Percentiles rank a stretch among this genome's conserved stretches.
These are phyloP conservation scores for Urocolius indicus DNA, from an alignment of 2,113 vertebrate species.

Conservation along the genomic window DNA sequence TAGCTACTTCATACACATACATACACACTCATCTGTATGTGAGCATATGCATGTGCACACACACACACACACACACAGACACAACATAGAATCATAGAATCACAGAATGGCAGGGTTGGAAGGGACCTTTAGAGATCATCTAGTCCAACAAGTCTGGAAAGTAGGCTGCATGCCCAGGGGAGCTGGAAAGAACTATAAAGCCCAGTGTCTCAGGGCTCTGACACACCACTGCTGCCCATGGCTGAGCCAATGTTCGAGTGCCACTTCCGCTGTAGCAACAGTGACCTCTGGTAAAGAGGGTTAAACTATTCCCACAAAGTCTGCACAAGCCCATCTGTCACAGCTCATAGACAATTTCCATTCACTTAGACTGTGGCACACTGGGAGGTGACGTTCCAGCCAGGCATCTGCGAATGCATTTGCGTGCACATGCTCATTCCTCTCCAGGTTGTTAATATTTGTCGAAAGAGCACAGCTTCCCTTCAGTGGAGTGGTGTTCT, in stretches of 20 bases:
- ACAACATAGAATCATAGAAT: no score
- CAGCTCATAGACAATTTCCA: not conserved
- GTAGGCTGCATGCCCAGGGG: not conserved
- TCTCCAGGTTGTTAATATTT: not conserved
- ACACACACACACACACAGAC: no score
- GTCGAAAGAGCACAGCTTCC: not conserved
- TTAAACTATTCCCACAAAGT: not conserved
- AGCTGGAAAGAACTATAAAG: not conserved
- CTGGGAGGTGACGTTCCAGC: not conserved
- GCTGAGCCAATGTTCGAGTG: not conserved
- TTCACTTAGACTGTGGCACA: not conserved
- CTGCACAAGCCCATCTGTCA: not conserved
- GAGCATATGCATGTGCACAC: not conserved
- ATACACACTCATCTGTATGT: rapidly evolving
- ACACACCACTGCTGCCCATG: rapidly evolving
- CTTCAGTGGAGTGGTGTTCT: not conserved
- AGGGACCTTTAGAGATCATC: no score
- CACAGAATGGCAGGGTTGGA: no score
- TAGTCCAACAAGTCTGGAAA: no score
- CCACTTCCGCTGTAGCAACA: not conserved
- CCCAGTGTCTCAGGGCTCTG: rapidly evolving
- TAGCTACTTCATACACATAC: not conserved
- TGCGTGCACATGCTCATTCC: not conserved
- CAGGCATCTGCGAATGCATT: not conserved
- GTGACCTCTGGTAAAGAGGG: not conserved